A percentile compares a stretch with the other conserved stretches of the same genome.
phyloP scores from a whole-genome alignment of 2,888 invertebrate genomes.

The Tachystola acroxantha region DNA sequence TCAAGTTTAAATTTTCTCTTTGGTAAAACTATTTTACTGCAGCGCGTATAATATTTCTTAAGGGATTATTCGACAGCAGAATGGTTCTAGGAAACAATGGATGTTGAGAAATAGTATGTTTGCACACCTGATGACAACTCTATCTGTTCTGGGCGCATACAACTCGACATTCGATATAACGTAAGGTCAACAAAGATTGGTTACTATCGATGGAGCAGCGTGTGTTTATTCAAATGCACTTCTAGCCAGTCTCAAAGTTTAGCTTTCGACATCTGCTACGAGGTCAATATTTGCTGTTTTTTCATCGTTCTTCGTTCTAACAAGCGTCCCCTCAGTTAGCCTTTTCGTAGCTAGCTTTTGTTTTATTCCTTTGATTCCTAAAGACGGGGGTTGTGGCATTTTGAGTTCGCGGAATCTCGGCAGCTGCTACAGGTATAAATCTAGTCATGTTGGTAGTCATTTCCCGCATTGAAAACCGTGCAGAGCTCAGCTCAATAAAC shows the following conservation, averaged over 20 bases:
- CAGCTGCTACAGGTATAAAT: conserved; percentile 21
- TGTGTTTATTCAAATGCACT: conserved; percentile 75
- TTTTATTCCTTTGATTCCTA: conserved; percentile 21
- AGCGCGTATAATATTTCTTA: not conserved
- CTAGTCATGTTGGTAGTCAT: conserved; percentile 13
- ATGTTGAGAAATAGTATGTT: conserved; percentile 26
- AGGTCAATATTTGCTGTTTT: conserved; percentile 74
- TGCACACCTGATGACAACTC: conserved; percentile 64
- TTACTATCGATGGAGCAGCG: conserved; percentile 63
- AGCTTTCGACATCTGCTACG: conserved; percentile 72
- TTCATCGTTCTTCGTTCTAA: conserved; percentile 49
- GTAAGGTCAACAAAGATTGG: conserved; percentile 66
- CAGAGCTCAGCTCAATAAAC: conserved; percentile 50
- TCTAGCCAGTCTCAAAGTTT: conserved; percentile 59
- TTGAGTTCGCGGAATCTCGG: conserved; percentile 10
- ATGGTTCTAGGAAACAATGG: conserved; percentile 1
- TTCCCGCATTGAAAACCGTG: conserved; percentile 42
- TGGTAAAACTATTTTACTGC: not conserved
- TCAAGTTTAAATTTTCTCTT: conserved; percentile 2
- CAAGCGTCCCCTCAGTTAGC: conserved; percentile 33
- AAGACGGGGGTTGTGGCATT: not conserved
- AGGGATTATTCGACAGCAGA: not conserved
- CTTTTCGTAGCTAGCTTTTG: conserved; percentile 35
- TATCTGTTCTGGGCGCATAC: conserved; percentile 48
- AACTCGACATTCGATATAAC: conserved; percentile 58